Conservation (phyloP, 2,797 vertebrate species). For the Sitta carolinensis region DNA sequence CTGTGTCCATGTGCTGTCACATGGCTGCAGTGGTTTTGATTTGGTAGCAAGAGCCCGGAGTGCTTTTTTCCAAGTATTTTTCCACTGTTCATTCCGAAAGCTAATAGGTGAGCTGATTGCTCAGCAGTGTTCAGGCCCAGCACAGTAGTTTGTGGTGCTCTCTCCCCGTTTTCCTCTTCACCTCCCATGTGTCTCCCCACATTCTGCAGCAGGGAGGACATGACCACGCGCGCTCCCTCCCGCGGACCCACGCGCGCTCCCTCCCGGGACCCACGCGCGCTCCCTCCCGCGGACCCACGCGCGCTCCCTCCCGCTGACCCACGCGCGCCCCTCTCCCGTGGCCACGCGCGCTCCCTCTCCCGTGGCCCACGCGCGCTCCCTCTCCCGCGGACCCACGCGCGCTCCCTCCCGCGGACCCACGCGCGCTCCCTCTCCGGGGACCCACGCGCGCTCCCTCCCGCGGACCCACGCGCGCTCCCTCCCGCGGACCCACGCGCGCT, state of each 20-base stretch:
- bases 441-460: too few species aligned
- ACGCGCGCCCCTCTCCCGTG: too few species aligned
- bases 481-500: too few species aligned
- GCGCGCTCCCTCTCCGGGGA: too few species aligned
- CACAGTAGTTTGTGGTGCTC: not conserved
- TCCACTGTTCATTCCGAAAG: fast-evolving
- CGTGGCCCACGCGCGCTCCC: not conserved
- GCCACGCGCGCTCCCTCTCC: not conserved
- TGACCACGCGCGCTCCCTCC: not conserved
- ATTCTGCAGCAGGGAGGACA: not conserved
- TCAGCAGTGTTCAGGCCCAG: fast-evolving
- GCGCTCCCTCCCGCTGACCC: too few species aligned
- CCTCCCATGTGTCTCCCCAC: fast-evolving
- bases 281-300: too few species aligned
- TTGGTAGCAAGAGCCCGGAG: not conserved
- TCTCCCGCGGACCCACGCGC: too few species aligned
- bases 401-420: too few species aligned
- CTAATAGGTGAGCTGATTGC: fast-evolving
- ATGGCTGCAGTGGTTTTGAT: not conserved
- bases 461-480: too few species aligned
- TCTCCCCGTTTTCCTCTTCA: fast-evolving
- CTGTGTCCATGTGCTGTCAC: not conserved
- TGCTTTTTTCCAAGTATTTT: not conserved
- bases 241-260: too few species aligned
- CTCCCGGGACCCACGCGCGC: too few species aligned